A percentile compares a stretch with the other conserved stretches of the same genome.
Evolutionary conservation across 2,113 vertebrate genomes (phyloP).

Genomic region (Artemisiospiza belli): DNA sequence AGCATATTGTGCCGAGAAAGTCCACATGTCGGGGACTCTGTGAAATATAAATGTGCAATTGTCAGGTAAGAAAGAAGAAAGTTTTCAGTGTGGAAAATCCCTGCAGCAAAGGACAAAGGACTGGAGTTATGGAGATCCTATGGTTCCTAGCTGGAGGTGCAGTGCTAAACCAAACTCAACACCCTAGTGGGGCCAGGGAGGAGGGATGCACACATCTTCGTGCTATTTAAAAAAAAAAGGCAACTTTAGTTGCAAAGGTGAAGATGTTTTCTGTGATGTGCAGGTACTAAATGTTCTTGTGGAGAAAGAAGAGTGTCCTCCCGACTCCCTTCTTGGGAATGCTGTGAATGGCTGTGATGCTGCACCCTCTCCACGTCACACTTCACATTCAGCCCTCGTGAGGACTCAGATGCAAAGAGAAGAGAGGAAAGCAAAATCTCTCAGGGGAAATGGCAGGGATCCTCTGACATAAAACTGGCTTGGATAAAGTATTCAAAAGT

Average conservation of each 20-base stretch:
- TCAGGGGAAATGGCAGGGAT: not conserved
- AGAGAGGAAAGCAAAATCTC: slow-evolving; percentile 16
- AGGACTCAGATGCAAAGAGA: not conserved
- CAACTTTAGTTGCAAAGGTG: not conserved
- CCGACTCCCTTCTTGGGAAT: not conserved
- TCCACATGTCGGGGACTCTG: not conserved
- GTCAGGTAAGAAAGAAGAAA: not conserved
- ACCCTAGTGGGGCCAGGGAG: rapidly evolving
- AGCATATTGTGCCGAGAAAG: not conserved
- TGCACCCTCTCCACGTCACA: rapidly evolving
- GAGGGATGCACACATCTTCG: not conserved
- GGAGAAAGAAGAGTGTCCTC: not conserved
- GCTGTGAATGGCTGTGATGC: not conserved
- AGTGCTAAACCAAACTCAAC: not conserved
- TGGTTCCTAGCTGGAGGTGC: not conserved
- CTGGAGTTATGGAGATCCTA: not conserved
- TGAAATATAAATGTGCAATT: not conserved
- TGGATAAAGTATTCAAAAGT: slow-evolving; percentile 12
- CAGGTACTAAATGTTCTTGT: not conserved
- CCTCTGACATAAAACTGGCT: not conserved
- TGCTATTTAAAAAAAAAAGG: not conserved
- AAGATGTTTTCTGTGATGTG: not conserved
- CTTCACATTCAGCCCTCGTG: not conserved
- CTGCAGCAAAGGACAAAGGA: not conserved
- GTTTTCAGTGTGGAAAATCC: not conserved